These are phyloP conservation scores for Latrodectus hesperus DNA, from an alignment of 2,888 invertebrate genomes.

Conservation along the genomic window DNA sequence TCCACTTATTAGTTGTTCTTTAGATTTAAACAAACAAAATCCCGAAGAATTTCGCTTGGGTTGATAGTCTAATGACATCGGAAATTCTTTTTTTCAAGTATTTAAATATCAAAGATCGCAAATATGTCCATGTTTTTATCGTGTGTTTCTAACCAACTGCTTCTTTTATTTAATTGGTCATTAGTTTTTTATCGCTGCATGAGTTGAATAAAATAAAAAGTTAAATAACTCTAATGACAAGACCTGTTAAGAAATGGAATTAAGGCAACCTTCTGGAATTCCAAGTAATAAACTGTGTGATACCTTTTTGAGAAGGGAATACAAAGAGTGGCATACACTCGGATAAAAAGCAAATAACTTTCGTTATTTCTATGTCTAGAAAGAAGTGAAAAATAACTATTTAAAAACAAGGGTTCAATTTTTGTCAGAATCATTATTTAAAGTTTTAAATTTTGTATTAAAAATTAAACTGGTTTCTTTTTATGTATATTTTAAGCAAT, in stretches of 20 bases:
- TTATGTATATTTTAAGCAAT: no score
- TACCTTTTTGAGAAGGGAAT: no score
- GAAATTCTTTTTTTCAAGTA: slow-evolving; percentile 24
- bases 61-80: slow-evolving; percentile 43
- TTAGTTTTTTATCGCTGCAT: slow-evolving; percentile 26
- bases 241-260: not conserved
- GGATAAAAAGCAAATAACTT: no score
- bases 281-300: no score
- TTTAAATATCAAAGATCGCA: not conserved
- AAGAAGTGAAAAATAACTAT: no score
- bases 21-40: slow-evolving; percentile 41
- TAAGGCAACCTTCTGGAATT: no score
- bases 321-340: no score
- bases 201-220: slow-evolving; percentile 13
- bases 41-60: slow-evolving; percentile 23
- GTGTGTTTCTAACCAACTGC: slow-evolving; percentile 1
- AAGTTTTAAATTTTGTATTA: no score
- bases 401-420: no score
- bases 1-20: slow-evolving; percentile 29
- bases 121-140: not conserved
- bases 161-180: slow-evolving; percentile 40
- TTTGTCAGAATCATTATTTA: no score
- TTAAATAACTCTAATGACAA: slow-evolving; percentile 1
- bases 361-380: no score
- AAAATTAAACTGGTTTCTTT: no score